Base-by-base conservation (phyloP, 2,797 vertebrate species). In the Vultur gryphus region DNA sequence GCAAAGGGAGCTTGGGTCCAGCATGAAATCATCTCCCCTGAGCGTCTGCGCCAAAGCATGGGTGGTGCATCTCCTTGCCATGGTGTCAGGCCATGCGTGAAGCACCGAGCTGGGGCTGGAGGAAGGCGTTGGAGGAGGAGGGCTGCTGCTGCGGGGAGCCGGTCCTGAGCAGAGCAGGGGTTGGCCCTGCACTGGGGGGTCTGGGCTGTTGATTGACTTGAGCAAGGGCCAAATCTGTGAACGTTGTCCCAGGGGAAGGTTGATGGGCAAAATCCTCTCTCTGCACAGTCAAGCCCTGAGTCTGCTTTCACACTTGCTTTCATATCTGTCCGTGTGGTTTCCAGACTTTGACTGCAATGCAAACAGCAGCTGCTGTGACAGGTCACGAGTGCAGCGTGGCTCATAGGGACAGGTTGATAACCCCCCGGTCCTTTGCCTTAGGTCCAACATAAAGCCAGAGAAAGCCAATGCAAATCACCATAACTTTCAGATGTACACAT, bases 401-500 rank as follows among this genome's bases (percentile, higher is more conserved):
- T 66, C 0, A 0, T 2, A 21, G 52, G 65, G 49, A 35, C 73
- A 28, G 88, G 46, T 19, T 64, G 58, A 7, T 89, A 46, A 94
- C 81, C 41, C 26, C 77, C 55, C 1, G 18, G 2, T 78, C 57
- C 64, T 83, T 83, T 35, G 69, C 57, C 64, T 76, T 62, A 99
- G 99, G 98, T 99, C 99, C 64, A 99, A 99, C 98, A 99, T 99
- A 96, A 99, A 99, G 96, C 99, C 99, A 0, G 99, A 99, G 96
- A 99, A 99, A 97, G 99, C 99, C 97, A 99, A 98, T 1, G 99
- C 99, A 64, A 99, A 99, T 93, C 99, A 99, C 97, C 99, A 99
- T 96, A 99, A 98, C 97, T 99, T 99, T 96, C 99, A 99, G 98
- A 99, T 99, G 99, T 99, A 99, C 98, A 99, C 99, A 0, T 99